Evolutionary conservation across 2,113 vertebrate species (phyloP).

Genomic region (Choloepus hoffmanni): DNA sequence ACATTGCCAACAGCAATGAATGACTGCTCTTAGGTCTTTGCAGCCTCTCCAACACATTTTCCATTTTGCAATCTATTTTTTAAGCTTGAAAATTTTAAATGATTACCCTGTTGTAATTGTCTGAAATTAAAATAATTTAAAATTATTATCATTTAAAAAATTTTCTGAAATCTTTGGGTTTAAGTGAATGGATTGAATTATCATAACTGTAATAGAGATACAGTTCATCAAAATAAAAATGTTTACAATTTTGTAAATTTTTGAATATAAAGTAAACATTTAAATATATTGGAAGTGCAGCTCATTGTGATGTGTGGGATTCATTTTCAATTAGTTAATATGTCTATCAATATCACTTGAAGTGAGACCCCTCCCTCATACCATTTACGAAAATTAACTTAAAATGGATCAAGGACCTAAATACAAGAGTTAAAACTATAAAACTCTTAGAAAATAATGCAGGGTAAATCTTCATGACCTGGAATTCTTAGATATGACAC

Average conservation of each 20-base stretch:
- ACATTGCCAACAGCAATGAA: too few species aligned
- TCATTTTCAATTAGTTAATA: constrained; percentile 16
- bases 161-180: background rate
- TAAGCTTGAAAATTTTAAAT: background rate
- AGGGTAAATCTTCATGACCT: too few species aligned
- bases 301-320: background rate
- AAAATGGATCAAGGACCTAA: too few species aligned
- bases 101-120: background rate
- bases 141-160: background rate
- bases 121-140: constrained; percentile 27
- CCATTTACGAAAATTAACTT: too few species aligned
- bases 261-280: background rate
- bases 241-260: background rate
- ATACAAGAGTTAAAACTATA: too few species aligned
- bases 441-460: too few species aligned
- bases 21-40: too few species aligned
- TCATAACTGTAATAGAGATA: background rate
- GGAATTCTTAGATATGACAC: too few species aligned
- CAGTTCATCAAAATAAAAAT: background rate
- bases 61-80: background rate
- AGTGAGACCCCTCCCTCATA: too few species aligned
- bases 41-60: too few species aligned
- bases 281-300: background rate
- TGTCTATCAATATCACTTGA: background rate
- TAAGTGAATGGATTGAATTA: constrained; percentile 35